A percentile compares a stretch with the other conserved stretches of the same genome.
phyloP scores from a whole-genome alignment of 2,113 vertebrate species.

The Boulengeromyrus knoepffleri region DNA sequence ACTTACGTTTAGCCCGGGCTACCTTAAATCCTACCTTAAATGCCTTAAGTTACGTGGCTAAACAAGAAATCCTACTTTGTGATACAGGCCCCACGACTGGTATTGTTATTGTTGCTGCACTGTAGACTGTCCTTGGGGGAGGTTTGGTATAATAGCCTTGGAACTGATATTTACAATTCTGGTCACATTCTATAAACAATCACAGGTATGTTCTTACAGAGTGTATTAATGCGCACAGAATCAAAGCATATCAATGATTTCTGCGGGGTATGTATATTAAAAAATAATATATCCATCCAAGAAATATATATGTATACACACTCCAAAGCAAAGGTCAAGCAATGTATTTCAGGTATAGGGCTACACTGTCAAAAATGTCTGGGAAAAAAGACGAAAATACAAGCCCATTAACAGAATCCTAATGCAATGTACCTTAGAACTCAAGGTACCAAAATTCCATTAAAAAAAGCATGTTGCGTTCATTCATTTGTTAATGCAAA shows the following conservation, averaged over 20 bases:
- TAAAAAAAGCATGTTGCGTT: not conserved
- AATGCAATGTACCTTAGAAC: not conserved
- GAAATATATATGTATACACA: not conserved
- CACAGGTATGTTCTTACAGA: not conserved
- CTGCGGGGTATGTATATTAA: not conserved
- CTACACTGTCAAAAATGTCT: not conserved
- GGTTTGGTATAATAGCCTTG: not conserved
- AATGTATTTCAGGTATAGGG: not conserved
- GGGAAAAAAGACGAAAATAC: not conserved
- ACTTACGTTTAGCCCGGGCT: not conserved
- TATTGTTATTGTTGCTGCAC: not conserved
- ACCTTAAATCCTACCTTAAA: not conserved
- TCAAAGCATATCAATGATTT: conserved; percentile 2
- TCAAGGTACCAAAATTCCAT: not conserved
- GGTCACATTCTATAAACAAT: not conserved
- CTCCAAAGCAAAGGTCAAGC: not conserved
- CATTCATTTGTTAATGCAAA: conserved; percentile 2
- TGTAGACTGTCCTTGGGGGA: not conserved
- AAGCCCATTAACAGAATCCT: not conserved
- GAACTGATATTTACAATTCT: not conserved
- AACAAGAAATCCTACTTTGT: not conserved
- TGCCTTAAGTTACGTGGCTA: not conserved
- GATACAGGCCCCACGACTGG: not conserved
- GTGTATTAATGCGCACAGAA: not conserved
- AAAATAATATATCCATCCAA: not conserved